phyloP scores from a whole-genome alignment of 2,888 invertebrate genomes.

The Oscheius onirici region DNA sequence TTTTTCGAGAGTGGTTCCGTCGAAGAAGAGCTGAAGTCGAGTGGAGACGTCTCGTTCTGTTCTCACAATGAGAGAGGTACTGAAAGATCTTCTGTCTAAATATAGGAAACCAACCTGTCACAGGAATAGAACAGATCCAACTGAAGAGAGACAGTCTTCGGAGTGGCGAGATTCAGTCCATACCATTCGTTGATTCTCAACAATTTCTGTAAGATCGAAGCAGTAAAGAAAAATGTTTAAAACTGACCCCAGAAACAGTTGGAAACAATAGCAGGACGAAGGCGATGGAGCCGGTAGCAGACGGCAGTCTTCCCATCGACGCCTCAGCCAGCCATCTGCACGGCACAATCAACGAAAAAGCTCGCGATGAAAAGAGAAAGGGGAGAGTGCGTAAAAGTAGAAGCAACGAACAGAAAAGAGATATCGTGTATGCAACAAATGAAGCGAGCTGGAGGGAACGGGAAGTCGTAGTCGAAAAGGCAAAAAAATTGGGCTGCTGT shows the following conservation, averaged over 20 bases:
- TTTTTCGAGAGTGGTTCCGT: slow-evolving; percentile 30
- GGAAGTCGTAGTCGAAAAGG: no score
- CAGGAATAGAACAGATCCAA: slow-evolving; percentile 29
- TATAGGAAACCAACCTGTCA: slow-evolving; percentile 22
- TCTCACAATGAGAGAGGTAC: slow-evolving; percentile 11
- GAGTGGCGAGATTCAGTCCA: slow-evolving; percentile 12
- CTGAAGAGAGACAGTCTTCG: slow-evolving; percentile 7
- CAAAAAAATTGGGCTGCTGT: no score
- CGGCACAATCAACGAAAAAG: slow-evolving; percentile 32
- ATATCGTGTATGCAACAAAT: slow-evolving; percentile 11
- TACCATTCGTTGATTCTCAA: slow-evolving; percentile 33
- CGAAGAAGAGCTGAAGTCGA: slow-evolving; percentile 18
- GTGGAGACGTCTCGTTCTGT: background rate
- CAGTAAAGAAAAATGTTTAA: background rate
- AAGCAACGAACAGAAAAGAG: slow-evolving; percentile 19
- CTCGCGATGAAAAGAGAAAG: slow-evolving; percentile 36
- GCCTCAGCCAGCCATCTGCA: slow-evolving; percentile 31
- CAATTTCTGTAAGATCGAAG: slow-evolving; percentile 12
- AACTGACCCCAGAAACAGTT: slow-evolving; percentile 8
- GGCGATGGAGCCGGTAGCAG: slow-evolving; percentile 1
- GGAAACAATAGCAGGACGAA: slow-evolving; percentile 1
- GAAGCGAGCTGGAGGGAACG: slow-evolving; percentile 1
- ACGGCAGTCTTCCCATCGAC: slow-evolving; percentile 22
- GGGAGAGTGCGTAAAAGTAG: slow-evolving; percentile 38
- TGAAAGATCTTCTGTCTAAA: background rate